phyloP scores from a whole-genome alignment of 2,113 vertebrate genomes.

The Pseudorectes ferrugineus region DNA sequence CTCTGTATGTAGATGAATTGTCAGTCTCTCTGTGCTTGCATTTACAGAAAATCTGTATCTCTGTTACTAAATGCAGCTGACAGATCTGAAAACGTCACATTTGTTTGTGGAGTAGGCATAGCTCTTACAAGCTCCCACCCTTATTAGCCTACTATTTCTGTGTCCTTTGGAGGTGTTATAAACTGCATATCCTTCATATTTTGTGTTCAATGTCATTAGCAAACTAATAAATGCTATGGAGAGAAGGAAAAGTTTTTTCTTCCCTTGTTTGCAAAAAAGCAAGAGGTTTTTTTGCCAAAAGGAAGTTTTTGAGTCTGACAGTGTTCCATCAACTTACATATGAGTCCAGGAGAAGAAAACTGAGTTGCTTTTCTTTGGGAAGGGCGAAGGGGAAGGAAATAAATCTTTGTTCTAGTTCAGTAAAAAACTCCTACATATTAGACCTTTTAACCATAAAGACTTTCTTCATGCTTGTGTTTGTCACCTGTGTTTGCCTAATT shows the following conservation, averaged over 20 bases:
- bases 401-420: neutral
- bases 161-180: neutral
- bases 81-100: neutral
- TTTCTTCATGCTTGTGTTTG: neutral
- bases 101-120: neutral
- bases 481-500: constrained; percentile 21
- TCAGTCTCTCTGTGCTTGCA: neutral
- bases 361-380: neutral
- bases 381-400: neutral
- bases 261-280: neutral
- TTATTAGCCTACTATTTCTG: neutral
- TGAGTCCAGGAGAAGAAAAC: neutral
- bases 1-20: neutral
- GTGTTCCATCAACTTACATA: neutral
- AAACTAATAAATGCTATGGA: neutral
- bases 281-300: neutral
- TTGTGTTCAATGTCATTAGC: neutral
- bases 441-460: neutral
- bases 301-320: neutral
- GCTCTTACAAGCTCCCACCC: neutral
- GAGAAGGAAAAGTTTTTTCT: neutral
- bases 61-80: neutral
- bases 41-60: neutral
- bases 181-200: neutral
- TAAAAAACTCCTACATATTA: rapidly evolving